These are phyloP conservation scores for Chascanopsetta lugubris DNA, from an alignment of 2,113 vertebrate species.

Conservation along the genomic window DNA sequence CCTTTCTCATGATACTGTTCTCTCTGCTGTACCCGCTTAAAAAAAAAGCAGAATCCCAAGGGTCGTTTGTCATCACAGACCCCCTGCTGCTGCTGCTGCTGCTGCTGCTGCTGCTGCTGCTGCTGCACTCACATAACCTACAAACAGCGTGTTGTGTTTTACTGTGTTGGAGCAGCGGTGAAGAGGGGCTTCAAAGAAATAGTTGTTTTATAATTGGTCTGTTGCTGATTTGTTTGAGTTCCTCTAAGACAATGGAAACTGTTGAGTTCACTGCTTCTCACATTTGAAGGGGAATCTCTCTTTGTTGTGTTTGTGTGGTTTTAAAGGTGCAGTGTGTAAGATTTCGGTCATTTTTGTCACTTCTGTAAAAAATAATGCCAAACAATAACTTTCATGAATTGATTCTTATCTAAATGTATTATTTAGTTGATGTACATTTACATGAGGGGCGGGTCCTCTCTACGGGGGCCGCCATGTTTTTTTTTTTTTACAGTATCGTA, in stretches of 20 bases:
- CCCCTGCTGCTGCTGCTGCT: not conserved
- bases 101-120: slow-evolving; percentile 6
- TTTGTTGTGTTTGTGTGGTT: slow-evolving; percentile 8
- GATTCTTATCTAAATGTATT: too few relatives aligned
- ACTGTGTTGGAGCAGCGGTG: slow-evolving; percentile 2
- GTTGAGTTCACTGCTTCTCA: slow-evolving; percentile 31
- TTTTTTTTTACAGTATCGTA: too few relatives aligned
- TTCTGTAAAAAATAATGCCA: too few relatives aligned
- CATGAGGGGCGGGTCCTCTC: too few relatives aligned
- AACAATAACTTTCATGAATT: too few relatives aligned
- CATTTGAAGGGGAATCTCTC: slow-evolving; percentile 4
- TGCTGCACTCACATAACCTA: slow-evolving; percentile 9
- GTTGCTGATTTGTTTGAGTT: not conserved
- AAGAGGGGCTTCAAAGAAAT: slow-evolving; percentile 45
- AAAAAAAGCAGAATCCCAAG: slow-evolving; percentile 6
- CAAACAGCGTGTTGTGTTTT: slow-evolving; percentile 12
- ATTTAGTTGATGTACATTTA: too few relatives aligned
- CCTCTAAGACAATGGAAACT: slow-evolving; percentile 17
- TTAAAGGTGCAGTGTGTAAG: too few relatives aligned
- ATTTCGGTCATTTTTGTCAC: too few relatives aligned
- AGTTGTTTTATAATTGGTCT: slow-evolving; percentile 44
- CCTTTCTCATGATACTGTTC: not conserved
- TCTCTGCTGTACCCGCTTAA: not conserved
- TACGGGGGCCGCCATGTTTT: too few relatives aligned
- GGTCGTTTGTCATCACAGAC: slow-evolving; percentile 20